Percentiles rank a stretch among this genome's conserved stretches.
Conservation (phyloP, 2,113 vertebrate species). For the Regulus satrapa region DNA sequence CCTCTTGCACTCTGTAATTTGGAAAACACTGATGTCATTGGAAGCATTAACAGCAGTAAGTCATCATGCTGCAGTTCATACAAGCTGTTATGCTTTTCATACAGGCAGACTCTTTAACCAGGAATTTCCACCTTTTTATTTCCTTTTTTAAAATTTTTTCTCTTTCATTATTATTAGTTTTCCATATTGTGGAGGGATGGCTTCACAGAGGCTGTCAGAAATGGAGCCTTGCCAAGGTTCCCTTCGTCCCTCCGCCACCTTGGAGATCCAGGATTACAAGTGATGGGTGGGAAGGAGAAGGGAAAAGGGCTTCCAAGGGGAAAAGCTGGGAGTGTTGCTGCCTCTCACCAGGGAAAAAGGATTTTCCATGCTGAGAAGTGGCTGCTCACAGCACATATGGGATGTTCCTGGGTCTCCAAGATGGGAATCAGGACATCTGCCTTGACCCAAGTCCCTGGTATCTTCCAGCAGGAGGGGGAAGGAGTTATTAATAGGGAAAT, state of each 20-base stretch:
- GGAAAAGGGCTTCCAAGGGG: background rate
- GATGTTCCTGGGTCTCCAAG: background rate
- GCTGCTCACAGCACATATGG: background rate
- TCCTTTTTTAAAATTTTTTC: too few relatives aligned
- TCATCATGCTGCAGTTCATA: background rate
- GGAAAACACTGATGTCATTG: constrained; percentile 59
- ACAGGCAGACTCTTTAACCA: background rate
- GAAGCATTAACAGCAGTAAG: constrained; percentile 33
- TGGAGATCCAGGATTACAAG: background rate
- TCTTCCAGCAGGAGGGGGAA: background rate
- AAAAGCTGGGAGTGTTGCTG: background rate
- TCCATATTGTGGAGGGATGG: background rate
- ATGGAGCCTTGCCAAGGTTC: background rate
- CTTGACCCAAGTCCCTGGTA: background rate
- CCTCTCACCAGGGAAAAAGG: background rate
- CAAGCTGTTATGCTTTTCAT: constrained; percentile 16
- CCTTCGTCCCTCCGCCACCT: rapidly evolving
- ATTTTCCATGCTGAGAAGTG: background rate
- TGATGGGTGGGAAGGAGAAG: background rate
- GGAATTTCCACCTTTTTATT: background rate
- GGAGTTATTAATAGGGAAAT: constrained; percentile 8
- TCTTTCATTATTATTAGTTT: background rate
- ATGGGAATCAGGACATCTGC: background rate
- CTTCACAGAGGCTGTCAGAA: background rate
- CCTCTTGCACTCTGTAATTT: constrained; percentile 3